phyloP scores from a whole-genome alignment of 1,140 invertebrate species.

The Aradophagus sp. region DNA sequence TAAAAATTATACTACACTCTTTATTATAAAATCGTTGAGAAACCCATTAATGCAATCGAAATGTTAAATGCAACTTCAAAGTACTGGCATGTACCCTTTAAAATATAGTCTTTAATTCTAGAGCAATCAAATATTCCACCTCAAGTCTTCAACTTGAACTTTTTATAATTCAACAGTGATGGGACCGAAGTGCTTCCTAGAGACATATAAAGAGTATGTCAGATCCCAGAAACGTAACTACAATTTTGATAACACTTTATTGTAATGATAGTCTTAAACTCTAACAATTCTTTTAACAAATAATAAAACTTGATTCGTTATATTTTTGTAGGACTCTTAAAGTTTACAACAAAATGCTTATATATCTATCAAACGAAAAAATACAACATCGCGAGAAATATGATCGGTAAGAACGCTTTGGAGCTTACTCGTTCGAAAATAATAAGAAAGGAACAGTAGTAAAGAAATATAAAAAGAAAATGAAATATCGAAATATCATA shows the following conservation, averaged over 20 bases:
- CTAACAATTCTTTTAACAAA: slow-evolving; percentile 51
- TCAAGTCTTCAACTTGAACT: slow-evolving; percentile 21
- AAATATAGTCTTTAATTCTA: slow-evolving; percentile 17
- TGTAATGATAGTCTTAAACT: slow-evolving; percentile 48
- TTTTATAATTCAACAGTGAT: slow-evolving; percentile 38
- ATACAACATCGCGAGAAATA: slow-evolving; percentile 30
- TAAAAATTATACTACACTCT: too few species aligned
- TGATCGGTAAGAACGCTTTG: slow-evolving; percentile 9
- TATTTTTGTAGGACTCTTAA: slow-evolving; percentile 42
- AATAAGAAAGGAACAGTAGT: slow-evolving; percentile 10
- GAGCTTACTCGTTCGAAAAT: slow-evolving; percentile 10
- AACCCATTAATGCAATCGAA: too few species aligned
- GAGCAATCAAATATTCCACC: slow-evolving; percentile 16
- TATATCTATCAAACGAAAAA: slow-evolving; percentile 35
- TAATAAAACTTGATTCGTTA: slow-evolving; percentile 50
- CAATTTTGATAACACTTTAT: slow-evolving; percentile 54
- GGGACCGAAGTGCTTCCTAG: slow-evolving; percentile 28
- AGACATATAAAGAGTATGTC: slow-evolving; percentile 37
- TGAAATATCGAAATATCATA: too few species aligned
- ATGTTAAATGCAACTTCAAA: slow-evolving; percentile 28
- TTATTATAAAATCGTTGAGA: too few species aligned
- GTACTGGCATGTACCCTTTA: slow-evolving; percentile 11
- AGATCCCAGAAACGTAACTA: slow-evolving; percentile 42
- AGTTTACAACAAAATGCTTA: slow-evolving; percentile 51
- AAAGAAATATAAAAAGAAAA: slow-evolving; percentile 1